Evolutionary conservation across 2,113 vertebrate species (phyloP), one percentile per base, ranked within the genome.

Genomic region (Atractosteus spatula): DNA sequence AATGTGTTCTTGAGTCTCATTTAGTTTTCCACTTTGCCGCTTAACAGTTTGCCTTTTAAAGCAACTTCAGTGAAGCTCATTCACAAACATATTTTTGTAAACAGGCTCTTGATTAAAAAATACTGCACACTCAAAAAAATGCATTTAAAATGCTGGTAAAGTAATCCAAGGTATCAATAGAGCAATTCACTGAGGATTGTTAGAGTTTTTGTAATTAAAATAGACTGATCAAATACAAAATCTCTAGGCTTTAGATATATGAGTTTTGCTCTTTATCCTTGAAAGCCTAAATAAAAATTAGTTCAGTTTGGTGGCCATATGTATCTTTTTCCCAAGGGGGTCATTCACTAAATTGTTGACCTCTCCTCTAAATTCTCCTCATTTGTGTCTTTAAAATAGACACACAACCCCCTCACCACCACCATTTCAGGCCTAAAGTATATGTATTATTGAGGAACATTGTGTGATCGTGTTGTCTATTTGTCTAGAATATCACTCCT

Each of bases 291-390:
- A 71, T 63, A 71, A 82, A 77, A 83, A 84, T 82, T 13, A 59
- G 12, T 11, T 59, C 57, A 59, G 12, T 13, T 59, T 79, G 85
- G 87, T 88, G 88, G 89, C 88, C 88, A 78, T n/a, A 59, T 16
- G 2, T 16, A 59, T 5, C 14, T n/a, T 5, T n/a, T 59, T 59
- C 57, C 57, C 57, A 13, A n/a, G 57, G n/a, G 57, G 14, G 14
- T 13, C 14, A 59, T 59, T 59, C n/a, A 13, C 57, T 59, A 6
- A 55, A 82, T 17, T 7, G 67, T 78, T 85, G 87, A 86, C 84
- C 86, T 82, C 82, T 80, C 80, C 71, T 76, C 75, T 55, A 78
- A 74, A 76, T 76, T 59, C 75, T 74, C 71, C 81, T 87, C 84
- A 79, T 87, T 84, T 81, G 83, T 83, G 72, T 77, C 81, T 79